A percentile compares a stretch with the other conserved stretches of the same genome.
Evolutionary conservation across 2,113 vertebrate genomes (phyloP).

Genomic region (Microcebus griseorufus): DNA sequence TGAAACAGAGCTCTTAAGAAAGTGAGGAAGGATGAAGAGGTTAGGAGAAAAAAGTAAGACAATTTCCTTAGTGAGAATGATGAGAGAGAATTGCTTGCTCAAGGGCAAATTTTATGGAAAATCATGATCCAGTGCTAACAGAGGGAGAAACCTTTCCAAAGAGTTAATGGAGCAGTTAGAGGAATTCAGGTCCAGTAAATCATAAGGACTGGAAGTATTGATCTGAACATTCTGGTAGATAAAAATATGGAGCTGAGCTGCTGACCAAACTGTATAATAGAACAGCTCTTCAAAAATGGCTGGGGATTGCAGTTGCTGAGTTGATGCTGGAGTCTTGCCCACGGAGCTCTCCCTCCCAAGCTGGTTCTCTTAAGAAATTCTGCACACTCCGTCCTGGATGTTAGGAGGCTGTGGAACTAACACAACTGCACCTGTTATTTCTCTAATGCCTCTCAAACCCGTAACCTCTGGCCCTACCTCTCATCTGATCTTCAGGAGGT

Average conservation of each 20-base stretch:
- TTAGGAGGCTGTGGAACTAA: not conserved
- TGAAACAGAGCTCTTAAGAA: constrained; percentile 72
- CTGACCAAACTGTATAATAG: constrained; percentile 59
- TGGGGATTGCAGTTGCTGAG: constrained; percentile 61
- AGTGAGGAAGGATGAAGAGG: constrained; percentile 75
- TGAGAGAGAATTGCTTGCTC: constrained; percentile 72
- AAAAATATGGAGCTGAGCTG: constrained; percentile 68
- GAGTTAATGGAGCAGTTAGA: constrained; percentile 76
- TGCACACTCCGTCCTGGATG: not conserved
- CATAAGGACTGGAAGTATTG: constrained; percentile 72
- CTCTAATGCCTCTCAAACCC: not conserved
- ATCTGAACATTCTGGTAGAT: constrained; percentile 68
- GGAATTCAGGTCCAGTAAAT: constrained; percentile 75
- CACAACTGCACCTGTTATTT: not conserved
- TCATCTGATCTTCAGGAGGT: not conserved
- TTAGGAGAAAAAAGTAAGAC: constrained; percentile 47
- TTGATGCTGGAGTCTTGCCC: constrained; percentile 47
- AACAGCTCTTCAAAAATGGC: constrained; percentile 40
- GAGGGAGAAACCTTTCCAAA: constrained; percentile 78
- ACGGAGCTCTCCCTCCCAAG: not conserved
- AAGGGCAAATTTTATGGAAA: constrained; percentile 79
- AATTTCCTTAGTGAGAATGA: constrained; percentile 72
- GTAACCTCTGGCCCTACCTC: not conserved
- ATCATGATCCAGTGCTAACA: constrained; percentile 68
- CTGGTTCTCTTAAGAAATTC: constrained; percentile 22